Conservation (phyloP, 1,140 invertebrate species). For the Sesamia nonagrioides region DNA sequence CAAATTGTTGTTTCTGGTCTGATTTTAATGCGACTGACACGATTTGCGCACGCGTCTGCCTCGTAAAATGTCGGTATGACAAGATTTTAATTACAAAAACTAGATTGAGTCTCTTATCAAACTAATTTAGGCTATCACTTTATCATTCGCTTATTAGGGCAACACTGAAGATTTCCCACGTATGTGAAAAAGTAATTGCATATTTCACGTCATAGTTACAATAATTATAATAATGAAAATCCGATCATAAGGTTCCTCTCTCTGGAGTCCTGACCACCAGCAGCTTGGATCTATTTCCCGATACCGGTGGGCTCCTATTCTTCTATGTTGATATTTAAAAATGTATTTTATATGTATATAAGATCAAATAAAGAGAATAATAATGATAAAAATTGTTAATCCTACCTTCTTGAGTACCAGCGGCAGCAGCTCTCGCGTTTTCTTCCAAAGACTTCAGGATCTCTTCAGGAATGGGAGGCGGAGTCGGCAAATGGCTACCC, state of each 20-base stretch:
- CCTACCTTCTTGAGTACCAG: constrained; percentile 83
- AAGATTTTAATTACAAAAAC: not conserved
- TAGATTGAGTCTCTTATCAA: not conserved
- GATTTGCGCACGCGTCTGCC: not conserved
- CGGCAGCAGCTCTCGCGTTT: constrained; percentile 79
- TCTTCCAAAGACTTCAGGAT: constrained; percentile 82
- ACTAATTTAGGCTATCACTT: not conserved
- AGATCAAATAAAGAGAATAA: too few species aligned
- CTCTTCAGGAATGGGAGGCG: constrained; percentile 84
- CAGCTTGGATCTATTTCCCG: too few species aligned
- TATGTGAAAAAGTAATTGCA: not conserved
- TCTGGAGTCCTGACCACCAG: too few species aligned
- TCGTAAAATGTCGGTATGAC: not conserved
- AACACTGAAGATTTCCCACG: constrained; percentile 10
- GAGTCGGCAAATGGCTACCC: constrained; percentile 84
- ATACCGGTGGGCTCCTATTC: too few species aligned
- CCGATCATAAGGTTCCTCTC: too few species aligned
- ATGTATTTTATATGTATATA: too few species aligned
- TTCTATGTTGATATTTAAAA: too few species aligned
- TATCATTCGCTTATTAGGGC: constrained; percentile 12
- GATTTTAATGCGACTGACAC: not conserved
- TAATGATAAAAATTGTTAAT: constrained; percentile 32
- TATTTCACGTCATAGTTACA: not conserved
- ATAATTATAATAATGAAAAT: constrained; percentile 18
- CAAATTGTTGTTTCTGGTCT: not conserved